A percentile compares a stretch with the other conserved stretches of the same genome.
Evolutionary conservation across 2,888 invertebrate genomes (phyloP).

Genomic region (Clusia tigrina): DNA sequence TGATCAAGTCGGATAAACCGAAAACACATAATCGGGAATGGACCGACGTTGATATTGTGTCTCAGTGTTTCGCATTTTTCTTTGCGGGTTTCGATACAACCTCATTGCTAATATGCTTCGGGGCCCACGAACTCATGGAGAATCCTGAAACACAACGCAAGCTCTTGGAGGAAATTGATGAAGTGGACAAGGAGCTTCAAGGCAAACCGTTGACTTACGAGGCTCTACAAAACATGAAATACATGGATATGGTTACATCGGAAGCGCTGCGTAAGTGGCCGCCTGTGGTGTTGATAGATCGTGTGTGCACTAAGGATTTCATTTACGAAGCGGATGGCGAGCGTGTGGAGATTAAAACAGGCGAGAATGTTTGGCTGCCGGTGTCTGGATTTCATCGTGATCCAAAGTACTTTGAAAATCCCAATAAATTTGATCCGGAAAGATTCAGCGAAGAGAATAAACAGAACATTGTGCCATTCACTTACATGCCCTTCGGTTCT

Average conservation of each 20-base stretch:
- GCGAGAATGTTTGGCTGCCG: conserved; percentile 58
- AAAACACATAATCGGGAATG: conserved; percentile 48
- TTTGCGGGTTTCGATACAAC: conserved; percentile 69
- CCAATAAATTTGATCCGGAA: conserved; percentile 69
- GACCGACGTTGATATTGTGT: conserved; percentile 68
- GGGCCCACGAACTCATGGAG: conserved; percentile 68
- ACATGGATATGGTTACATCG: conserved; percentile 68
- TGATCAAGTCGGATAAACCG: conserved; percentile 53
- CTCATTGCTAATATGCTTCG: conserved; percentile 65
- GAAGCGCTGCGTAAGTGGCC: conserved; percentile 68
- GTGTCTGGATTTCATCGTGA: conserved; percentile 66
- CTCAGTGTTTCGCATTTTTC: conserved; percentile 69
- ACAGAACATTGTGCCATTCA: conserved; percentile 63
- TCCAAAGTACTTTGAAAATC: conserved; percentile 67
- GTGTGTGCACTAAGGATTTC: conserved; percentile 68
- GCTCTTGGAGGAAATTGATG: conserved; percentile 68
- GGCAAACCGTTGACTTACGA: conserved; percentile 68
- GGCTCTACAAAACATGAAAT: conserved; percentile 68
- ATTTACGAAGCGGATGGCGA: conserved; percentile 52
- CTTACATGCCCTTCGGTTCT: conserved; percentile 68
- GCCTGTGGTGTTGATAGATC: conserved; percentile 63
- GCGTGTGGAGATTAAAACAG: conserved; percentile 52
- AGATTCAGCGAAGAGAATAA: conserved; percentile 70
- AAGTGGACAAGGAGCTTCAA: conserved; percentile 62
- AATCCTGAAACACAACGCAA: conserved; percentile 69